A percentile compares a stretch with the other conserved stretches of the same genome.
Evolutionary conservation across 1,140 invertebrate species (phyloP).

Genomic region (Coptotermes formosanus): DNA sequence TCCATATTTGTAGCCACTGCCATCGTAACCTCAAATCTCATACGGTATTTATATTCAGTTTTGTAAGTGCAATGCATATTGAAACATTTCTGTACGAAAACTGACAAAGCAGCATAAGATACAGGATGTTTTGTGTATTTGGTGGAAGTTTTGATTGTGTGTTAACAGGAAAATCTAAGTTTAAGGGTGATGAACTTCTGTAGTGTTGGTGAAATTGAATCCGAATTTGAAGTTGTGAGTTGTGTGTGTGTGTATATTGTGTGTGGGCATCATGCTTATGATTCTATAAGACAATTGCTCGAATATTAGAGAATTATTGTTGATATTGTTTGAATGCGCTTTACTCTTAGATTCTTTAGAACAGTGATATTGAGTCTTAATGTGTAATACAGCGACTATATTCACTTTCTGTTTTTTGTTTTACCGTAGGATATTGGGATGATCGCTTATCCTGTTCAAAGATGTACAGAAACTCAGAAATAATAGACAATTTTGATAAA

Average conservation of each 20-base stretch:
- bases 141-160: neutral
- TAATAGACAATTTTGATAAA: neutral
- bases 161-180: neutral
- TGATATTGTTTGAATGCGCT: neutral
- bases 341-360: neutral
- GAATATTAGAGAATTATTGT: neutral
- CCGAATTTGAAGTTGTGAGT: neutral
- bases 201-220: neutral
- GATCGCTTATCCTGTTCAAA: neutral
- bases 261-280: neutral
- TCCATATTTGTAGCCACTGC: too few species aligned
- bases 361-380: neutral
- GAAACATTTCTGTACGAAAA: too few species aligned
- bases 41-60: too few species aligned
- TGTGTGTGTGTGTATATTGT: neutral
- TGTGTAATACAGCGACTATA: neutral
- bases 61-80: too few species aligned
- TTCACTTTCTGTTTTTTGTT: neutral
- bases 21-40: too few species aligned
- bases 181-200: neutral
- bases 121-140: neutral
- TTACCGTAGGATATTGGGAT: neutral
- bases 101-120: neutral
- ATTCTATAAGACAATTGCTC: neutral
- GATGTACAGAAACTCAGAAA: neutral